Evolutionary conservation across 2,888 invertebrate species (phyloP).

Genomic region (Oxyscelio sp.): DNA sequence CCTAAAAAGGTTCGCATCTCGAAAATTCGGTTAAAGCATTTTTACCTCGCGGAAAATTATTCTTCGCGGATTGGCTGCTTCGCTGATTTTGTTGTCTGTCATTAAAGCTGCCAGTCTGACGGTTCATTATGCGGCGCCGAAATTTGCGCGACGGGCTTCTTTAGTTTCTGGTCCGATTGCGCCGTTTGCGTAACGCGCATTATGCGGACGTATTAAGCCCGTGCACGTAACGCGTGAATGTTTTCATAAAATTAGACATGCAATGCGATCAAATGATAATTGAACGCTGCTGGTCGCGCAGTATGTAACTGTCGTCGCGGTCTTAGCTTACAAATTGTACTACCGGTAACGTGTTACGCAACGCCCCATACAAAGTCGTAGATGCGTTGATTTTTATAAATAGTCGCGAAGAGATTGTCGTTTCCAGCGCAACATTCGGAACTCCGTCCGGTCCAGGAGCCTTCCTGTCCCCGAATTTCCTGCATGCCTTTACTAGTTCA

Average conservation of each 20-base stretch:
- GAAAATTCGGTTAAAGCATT: neutral
- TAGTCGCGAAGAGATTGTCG: no score
- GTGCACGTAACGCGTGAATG: slow-evolving; percentile 20
- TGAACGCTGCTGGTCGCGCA: slow-evolving; percentile 20
- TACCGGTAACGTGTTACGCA: slow-evolving; percentile 17
- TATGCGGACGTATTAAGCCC: no score
- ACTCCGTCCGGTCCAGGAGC: no score
- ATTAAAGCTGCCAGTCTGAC: no score
- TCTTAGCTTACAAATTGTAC: slow-evolving; percentile 24
- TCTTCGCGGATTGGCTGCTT: no score
- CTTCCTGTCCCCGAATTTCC: no score
- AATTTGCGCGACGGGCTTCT: neutral
- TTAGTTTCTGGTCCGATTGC: slow-evolving; percentile 7
- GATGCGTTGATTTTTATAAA: neutral
- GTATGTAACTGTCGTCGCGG: slow-evolving; percentile 24
- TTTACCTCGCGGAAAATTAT: no score
- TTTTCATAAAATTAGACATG: slow-evolving; percentile 64
- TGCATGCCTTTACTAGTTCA: no score
- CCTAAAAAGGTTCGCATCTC: slow-evolving; percentile 36
- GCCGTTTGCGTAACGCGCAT: slow-evolving; percentile 44
- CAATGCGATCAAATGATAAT: slow-evolving; percentile 69
- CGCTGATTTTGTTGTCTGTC: no score
- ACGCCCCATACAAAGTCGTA: slow-evolving; percentile 9
- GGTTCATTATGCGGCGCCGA: neutral
- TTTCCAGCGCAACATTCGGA: no score